Conservation (phyloP, 2,888 invertebrate genomes). For the Epinotia ramella region DNA sequence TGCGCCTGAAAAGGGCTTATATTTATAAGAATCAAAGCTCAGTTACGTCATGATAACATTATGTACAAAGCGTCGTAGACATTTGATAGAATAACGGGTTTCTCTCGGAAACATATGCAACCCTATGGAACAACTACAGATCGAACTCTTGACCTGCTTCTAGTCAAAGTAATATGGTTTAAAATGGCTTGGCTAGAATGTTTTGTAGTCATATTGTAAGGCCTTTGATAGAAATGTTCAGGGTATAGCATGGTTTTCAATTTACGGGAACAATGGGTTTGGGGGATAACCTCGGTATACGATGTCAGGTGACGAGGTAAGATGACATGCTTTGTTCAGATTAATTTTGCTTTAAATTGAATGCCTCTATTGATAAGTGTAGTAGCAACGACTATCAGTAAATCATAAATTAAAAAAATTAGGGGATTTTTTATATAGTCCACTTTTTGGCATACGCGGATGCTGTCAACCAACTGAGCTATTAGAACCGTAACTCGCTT, state of each 20-base stretch:
- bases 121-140: neutral
- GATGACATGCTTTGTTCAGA: conserved; percentile 26
- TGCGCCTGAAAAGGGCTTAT: neutral
- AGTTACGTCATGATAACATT: neutral
- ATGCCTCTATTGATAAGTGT: conserved; percentile 8
- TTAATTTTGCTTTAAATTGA: conserved; percentile 31
- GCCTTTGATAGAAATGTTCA: conserved; percentile 49
- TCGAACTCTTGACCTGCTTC: neutral
- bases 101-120: neutral
- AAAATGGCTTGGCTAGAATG: neutral
- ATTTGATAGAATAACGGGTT: neutral
- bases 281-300: conserved; percentile 34
- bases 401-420: no score
- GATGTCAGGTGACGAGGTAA: conserved; percentile 21
- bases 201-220: conserved; percentile 26
- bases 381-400: neutral
- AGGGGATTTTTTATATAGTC: no score
- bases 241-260: conserved; percentile 61
- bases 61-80: neutral
- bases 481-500: no score
- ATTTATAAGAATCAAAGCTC: neutral
- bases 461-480: no score
- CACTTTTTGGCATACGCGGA: no score
- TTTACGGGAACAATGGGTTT: conserved; percentile 59
- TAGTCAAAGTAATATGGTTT: conserved; percentile 14